These are phyloP conservation scores for Dexiosoma caninum DNA, from an alignment of 2,888 invertebrate genomes.

Conservation along the genomic window DNA sequence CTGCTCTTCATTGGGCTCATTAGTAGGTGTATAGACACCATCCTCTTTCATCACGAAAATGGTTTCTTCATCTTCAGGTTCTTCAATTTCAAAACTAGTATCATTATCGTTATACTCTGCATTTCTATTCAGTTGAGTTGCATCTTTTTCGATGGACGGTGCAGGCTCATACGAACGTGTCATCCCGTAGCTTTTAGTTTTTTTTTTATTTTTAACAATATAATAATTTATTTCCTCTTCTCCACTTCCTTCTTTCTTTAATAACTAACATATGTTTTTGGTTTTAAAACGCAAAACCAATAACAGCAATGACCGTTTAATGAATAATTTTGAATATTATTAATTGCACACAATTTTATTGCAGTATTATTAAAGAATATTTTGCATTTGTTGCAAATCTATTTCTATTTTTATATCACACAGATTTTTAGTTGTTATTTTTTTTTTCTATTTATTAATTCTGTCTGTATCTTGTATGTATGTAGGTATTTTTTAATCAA, in stretches of 20 bases:
- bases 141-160: constrained; percentile 51
- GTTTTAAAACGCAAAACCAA: constrained; percentile 32
- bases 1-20: constrained; percentile 52
- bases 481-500: constrained; percentile 13
- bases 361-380: constrained; percentile 18
- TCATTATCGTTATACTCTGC: constrained; percentile 67
- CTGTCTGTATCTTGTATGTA: no score
- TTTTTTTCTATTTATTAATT: neutral
- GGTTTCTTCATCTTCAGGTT: constrained; percentile 67
- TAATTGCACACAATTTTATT: constrained; percentile 56
- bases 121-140: constrained; percentile 39
- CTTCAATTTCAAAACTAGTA: constrained; percentile 74
- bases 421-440: neutral
- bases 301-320: constrained; percentile 37
- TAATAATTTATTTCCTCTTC: constrained; percentile 18
- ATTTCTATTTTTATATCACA: constrained; percentile 29
- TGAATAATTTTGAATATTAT: constrained; percentile 30
- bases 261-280: constrained; percentile 37
- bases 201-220: constrained; percentile 10
- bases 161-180: constrained; percentile 52
- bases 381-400: neutral
- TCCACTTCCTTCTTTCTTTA: neutral
- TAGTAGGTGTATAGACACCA: constrained; percentile 55
- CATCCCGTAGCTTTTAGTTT: constrained; percentile 43
- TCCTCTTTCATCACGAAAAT: constrained; percentile 44